A percentile compares a stretch with the other conserved stretches of the same genome.
Evolutionary conservation across 2,797 vertebrate species (phyloP).

Genomic region (Smutsia temminckii): DNA sequence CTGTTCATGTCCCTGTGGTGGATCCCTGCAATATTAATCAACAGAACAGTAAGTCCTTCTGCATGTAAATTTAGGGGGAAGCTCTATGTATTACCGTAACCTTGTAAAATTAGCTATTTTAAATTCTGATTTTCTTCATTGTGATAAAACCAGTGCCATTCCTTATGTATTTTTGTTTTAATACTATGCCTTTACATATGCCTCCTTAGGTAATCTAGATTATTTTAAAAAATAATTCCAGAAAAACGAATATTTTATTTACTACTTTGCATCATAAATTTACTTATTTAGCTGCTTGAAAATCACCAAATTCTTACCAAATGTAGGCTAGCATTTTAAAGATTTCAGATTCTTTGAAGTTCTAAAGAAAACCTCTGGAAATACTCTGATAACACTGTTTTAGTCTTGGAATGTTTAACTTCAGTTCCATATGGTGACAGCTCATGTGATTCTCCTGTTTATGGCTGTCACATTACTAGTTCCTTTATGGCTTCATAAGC

Average conservation of each 20-base stretch:
- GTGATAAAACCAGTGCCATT: not conserved
- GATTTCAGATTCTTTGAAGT: slow-evolving; percentile 19
- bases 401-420: not conserved
- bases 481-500: not conserved
- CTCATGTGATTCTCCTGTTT: not conserved
- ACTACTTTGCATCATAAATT: not conserved
- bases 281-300: not conserved
- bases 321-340: not conserved
- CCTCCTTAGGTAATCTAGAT: not conserved
- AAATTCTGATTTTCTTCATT: slow-evolving; percentile 35
- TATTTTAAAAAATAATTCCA: not conserved
- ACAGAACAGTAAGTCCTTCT: slow-evolving; percentile 90
- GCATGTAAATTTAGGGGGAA: not conserved
- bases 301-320: not conserved
- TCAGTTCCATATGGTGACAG: not conserved
- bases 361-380: not conserved
- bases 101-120: not conserved
- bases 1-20: slow-evolving; percentile 93
- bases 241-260: slow-evolving; percentile 11
- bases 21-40: slow-evolving; percentile 97
- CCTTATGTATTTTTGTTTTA: not conserved
- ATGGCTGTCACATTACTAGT: not conserved
- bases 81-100: not conserved
- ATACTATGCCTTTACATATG: not conserved
- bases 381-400: not conserved